Conservation (phyloP, 2,888 invertebrate genomes). For the Phorcus lineatus region DNA sequence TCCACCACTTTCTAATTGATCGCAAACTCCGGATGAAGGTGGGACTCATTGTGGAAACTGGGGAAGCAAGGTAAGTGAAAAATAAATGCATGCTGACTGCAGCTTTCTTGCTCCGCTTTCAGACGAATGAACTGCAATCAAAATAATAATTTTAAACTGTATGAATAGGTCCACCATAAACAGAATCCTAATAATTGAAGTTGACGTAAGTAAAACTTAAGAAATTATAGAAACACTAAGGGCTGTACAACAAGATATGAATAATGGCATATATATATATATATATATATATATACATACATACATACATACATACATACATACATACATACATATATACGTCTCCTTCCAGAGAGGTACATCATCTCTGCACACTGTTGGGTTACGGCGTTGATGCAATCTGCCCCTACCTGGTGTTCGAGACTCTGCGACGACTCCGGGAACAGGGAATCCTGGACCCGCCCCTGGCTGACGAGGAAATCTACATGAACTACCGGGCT, state of each 20-base stretch:
- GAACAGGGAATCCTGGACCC: conserved; percentile 90
- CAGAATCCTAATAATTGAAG: too few relatives aligned
- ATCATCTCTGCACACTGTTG: conserved; percentile 95
- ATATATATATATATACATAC: too few relatives aligned
- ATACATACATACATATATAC: not conserved
- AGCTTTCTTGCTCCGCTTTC: too few relatives aligned
- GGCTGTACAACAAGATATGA: too few relatives aligned
- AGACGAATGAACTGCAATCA: too few relatives aligned
- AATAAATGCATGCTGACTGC: too few relatives aligned
- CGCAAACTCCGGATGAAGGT: conserved; percentile 96
- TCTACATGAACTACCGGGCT: conserved; percentile 87
- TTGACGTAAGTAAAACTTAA: too few relatives aligned
- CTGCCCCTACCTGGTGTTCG: conserved; percentile 97
- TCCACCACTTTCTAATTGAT: conserved; percentile 96
- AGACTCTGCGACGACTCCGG: conserved; percentile 90
- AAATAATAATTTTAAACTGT: too few relatives aligned
- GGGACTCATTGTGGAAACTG: conserved; percentile 95
- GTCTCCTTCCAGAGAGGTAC: conserved; percentile 81
- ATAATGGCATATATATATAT: too few relatives aligned
- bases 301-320: too few relatives aligned
- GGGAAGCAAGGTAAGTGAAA: conserved; percentile 87
- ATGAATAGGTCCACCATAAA: too few relatives aligned
- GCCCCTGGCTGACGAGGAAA: conserved; percentile 85
- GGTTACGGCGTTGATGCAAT: conserved; percentile 98
- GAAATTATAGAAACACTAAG: too few relatives aligned